Base-by-base conservation (phyloP, 2,888 invertebrate genomes). In the Automeris io region DNA sequence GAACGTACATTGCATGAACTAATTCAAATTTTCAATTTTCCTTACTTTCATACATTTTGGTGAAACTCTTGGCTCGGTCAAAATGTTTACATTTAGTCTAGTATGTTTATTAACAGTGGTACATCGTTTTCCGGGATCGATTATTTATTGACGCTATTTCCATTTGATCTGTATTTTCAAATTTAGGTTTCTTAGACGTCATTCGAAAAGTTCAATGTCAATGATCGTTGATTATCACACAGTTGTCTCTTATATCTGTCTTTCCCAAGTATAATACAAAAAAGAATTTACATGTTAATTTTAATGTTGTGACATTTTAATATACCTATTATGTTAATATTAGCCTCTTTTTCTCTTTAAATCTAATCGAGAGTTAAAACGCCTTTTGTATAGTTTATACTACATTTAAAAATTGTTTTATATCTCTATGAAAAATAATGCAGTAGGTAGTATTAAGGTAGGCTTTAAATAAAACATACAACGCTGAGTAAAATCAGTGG, bases 81-180 rank as follows among this genome's bases (percentile, higher is more conserved):
- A 22, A 34, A 29, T 29, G 29, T 29, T 29, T 29, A 29, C 16
- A 16, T n/a, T 29, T 21, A 36, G 19, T 19, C 8, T 33, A 38
- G 19, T 37, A 37, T 32, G 37, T 38, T 33, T 33, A 26, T 34
- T 39, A 34, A 9, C 39, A 25, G 26, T 18, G 31, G 21, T 32
- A 31, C 26, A 25, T 9, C 22, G 26, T 24, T 29, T 38, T 39
- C 39, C 29, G 33, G 39, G 33, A 21, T 34, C 34, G 33, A 16
- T 16, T 23, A 33, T 22, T 16, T 29, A 29, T 16, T 29, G 16
- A 29, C 29, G 16, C 16, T 29, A 16, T 29, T 29, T 29, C 16
- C 16, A 16, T 13, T 1, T n/a, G 16, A 12, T 19, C 3, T n/a
- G n/a, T n/a, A n/a, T n/a, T n/a, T 29, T 29, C 7, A 29, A n/a